These are phyloP conservation scores for Dastarcus helophoroides DNA, from an alignment of 2,888 invertebrate species.

Conservation along the genomic window DNA sequence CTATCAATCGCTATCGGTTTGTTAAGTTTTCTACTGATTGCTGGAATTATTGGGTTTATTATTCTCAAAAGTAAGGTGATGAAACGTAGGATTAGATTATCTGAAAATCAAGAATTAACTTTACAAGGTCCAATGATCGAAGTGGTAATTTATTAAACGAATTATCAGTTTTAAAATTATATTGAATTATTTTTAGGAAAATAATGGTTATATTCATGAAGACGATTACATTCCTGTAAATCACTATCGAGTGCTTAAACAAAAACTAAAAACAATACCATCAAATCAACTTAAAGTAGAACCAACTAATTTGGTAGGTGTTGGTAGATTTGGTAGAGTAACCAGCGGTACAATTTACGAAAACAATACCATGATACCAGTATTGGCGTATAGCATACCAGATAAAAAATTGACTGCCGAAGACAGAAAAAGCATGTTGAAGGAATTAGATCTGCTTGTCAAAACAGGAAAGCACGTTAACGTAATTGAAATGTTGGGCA, in stretches of 20 bases:
- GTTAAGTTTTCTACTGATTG: slow-evolving; percentile 52
- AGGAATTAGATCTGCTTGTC: slow-evolving; percentile 61
- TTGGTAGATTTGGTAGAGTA: slow-evolving; percentile 69
- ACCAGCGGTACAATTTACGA: slow-evolving; percentile 58
- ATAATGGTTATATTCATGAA: slow-evolving; percentile 65
- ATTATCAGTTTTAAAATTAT: slow-evolving; percentile 2
- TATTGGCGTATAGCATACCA: slow-evolving; percentile 55
- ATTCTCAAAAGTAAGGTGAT: slow-evolving; percentile 41
- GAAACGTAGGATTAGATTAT: slow-evolving; percentile 35
- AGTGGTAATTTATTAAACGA: slow-evolving; percentile 37
- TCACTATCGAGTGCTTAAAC: slow-evolving; percentile 62
- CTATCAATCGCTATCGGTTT: slow-evolving; percentile 56
- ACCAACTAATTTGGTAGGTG: slow-evolving; percentile 51
- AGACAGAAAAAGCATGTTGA: slow-evolving; percentile 43
- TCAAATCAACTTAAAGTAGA: slow-evolving; percentile 61
- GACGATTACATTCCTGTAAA: slow-evolving; percentile 53
- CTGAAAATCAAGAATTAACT: slow-evolving; percentile 57
- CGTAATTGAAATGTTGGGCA: slow-evolving; percentile 62
- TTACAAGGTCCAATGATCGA: slow-evolving; percentile 70
- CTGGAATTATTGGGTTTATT: slow-evolving; percentile 51
- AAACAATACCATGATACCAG: slow-evolving; percentile 42
- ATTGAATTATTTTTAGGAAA: slow-evolving; percentile 42
- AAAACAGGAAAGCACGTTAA: slow-evolving; percentile 59
- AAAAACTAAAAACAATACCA: slow-evolving; percentile 64
- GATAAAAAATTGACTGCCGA: slow-evolving; percentile 39